A percentile compares a stretch with the other conserved stretches of the same genome.
Conservation (phyloP, 2,888 invertebrate species). For the Exocentrus adspersus region DNA sequence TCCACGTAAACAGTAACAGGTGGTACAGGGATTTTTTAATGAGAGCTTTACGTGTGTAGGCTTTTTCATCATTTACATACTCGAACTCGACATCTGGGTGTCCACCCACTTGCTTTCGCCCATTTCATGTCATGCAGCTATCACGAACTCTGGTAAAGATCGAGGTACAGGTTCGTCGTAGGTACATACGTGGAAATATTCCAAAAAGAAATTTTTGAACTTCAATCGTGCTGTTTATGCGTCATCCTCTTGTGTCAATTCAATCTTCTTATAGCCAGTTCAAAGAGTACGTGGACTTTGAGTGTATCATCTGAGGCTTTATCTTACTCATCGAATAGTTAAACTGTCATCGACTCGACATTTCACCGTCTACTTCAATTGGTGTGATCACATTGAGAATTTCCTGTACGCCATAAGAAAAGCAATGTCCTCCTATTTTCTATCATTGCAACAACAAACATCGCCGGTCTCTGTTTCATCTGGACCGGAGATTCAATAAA, state of each 20-base stretch:
- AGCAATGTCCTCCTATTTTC: constrained; percentile 11
- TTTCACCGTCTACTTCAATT: constrained; percentile 16
- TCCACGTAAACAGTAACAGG: constrained; percentile 21
- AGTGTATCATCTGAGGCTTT: constrained; percentile 20
- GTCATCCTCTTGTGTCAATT: too few relatives aligned
- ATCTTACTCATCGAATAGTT: constrained; percentile 19
- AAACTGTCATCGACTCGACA: constrained; percentile 21
- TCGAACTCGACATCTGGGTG: constrained; percentile 31
- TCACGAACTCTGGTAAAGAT: too few relatives aligned
- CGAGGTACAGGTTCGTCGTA: too few relatives aligned
- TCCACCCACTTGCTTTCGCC: constrained; percentile 26
- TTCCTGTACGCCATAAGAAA: constrained; percentile 22
- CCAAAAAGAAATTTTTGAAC: not conserved
- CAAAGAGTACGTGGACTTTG: constrained; percentile 8
- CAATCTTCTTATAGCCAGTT: not conserved
- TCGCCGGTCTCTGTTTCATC: constrained; percentile 1
- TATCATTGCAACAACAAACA: constrained; percentile 18
- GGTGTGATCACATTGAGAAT: constrained; percentile 7
- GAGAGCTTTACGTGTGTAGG: constrained; percentile 21
- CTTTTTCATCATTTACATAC: constrained; percentile 30
- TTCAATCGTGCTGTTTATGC: constrained; percentile 7
- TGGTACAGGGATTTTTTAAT: constrained; percentile 26
- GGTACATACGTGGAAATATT: too few relatives aligned
- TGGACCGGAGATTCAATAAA: constrained; percentile 38
- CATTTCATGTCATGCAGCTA: not conserved